These are phyloP conservation scores for Anagrus nilaparvatae DNA, from an alignment of 1,140 invertebrate genomes.

Conservation along the genomic window DNA sequence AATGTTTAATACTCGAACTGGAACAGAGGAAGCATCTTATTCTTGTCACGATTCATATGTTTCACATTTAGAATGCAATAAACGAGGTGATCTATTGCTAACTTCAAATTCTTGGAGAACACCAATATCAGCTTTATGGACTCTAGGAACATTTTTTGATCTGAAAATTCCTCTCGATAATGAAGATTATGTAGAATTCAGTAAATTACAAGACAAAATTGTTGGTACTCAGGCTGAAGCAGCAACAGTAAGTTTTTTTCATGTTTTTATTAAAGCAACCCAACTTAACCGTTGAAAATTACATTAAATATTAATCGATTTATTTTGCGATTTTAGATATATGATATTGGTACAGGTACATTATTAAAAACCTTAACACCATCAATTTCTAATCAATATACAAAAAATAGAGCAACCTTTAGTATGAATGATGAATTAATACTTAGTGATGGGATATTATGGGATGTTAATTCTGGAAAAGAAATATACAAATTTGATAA, in stretches of 20 bases:
- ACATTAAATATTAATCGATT: conserved; percentile 8
- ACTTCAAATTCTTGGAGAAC: conserved; percentile 77
- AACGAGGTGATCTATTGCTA: conserved; percentile 68
- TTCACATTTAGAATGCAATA: conserved; percentile 61
- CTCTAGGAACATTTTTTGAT: conserved; percentile 60
- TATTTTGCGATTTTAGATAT: conserved; percentile 54
- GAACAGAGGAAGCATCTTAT: conserved; percentile 66
- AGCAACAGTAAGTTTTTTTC: conserved; percentile 47
- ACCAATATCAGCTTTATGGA: conserved; percentile 80
- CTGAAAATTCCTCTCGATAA: conserved; percentile 64
- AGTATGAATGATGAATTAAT: conserved; percentile 89
- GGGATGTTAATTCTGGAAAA: conserved; percentile 80
- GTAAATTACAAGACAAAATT: conserved; percentile 79
- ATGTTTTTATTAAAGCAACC: too few relatives aligned
- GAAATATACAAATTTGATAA: conserved; percentile 97
- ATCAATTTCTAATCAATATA: conserved; percentile 82
- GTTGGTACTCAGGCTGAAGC: conserved; percentile 72
- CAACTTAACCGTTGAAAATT: not conserved
- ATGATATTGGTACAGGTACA: conserved; percentile 77
- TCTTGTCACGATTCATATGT: conserved; percentile 77
- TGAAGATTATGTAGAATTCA: conserved; percentile 87
- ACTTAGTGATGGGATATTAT: conserved; percentile 86
- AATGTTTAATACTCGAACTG: conserved; percentile 72
- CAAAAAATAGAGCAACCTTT: conserved; percentile 88
- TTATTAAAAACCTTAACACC: conserved; percentile 65